Conservation (phyloP, 2,797 vertebrate genomes). For the Petrocephalus schoutedeni region DNA sequence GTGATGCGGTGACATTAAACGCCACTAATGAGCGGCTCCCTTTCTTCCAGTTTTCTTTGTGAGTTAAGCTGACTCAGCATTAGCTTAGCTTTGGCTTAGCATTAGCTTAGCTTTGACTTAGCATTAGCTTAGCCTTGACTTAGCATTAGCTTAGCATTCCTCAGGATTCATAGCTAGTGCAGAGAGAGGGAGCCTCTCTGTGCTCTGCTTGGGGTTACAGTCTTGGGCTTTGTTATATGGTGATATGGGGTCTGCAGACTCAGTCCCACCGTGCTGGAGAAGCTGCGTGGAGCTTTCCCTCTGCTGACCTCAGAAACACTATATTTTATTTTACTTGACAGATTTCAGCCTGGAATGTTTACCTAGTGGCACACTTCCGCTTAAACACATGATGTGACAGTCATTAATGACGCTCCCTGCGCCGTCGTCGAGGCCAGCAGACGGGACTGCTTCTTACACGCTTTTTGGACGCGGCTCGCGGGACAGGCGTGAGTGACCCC, state of each 20-base stretch:
- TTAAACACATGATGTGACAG: background rate
- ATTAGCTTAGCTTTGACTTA: background rate
- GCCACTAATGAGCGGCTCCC: background rate
- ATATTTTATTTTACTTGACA: background rate
- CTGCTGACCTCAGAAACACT: background rate
- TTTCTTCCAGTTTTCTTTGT: background rate
- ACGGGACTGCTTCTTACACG: background rate
- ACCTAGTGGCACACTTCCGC: background rate
- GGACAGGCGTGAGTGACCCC: background rate
- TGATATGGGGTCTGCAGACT: background rate
- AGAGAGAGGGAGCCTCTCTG: background rate
- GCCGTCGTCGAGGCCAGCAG: background rate
- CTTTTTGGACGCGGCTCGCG: background rate
- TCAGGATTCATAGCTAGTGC: background rate
- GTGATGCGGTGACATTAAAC: background rate
- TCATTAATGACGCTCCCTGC: background rate
- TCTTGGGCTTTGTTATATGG: background rate
- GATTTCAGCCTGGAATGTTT: background rate
- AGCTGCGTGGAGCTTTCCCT: background rate
- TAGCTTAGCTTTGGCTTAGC: background rate
- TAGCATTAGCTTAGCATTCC: background rate
- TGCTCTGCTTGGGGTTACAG: background rate
- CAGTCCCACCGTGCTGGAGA: background rate
- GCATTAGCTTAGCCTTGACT: background rate
- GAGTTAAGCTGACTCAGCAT: background rate